These are phyloP conservation scores for Tichodroma muraria DNA, from an alignment of 2,113 vertebrate genomes.

Conservation along the genomic window DNA sequence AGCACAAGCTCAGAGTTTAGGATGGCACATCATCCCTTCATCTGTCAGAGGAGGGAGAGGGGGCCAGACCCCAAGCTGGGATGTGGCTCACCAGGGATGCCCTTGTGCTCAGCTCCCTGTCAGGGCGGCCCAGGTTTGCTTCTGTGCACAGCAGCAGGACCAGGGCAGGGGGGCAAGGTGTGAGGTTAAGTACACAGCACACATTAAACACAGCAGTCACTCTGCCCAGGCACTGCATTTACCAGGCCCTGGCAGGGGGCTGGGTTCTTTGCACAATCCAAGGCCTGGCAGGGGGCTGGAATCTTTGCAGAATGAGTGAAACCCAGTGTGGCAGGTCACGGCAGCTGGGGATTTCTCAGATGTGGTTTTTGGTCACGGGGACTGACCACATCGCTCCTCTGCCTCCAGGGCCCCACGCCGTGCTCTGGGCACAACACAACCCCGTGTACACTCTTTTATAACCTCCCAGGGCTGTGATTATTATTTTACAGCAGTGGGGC, in stretches of 20 bases:
- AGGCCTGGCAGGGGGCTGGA: neutral
- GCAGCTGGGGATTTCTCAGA: neutral
- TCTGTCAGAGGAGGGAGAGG: neutral
- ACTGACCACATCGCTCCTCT: neutral
- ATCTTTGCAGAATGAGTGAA: neutral
- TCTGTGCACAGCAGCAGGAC: neutral
- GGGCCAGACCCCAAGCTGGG: neutral
- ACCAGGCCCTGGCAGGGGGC: neutral
- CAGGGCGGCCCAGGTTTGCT: neutral
- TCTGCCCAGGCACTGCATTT: neutral
- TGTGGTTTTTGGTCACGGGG: neutral
- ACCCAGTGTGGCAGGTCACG: fast-evolving
- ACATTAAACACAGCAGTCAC: neutral
- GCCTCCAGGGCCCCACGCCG: fast-evolving
- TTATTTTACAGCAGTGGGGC: neutral
- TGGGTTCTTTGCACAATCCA: neutral
- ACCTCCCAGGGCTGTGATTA: neutral
- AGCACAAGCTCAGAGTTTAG: neutral
- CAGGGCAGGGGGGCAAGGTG: neutral
- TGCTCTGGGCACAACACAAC: neutral
- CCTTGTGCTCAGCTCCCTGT: neutral
- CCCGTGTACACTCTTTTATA: neutral
- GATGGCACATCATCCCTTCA: neutral
- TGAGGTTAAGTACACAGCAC: neutral
- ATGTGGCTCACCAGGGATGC: neutral